Conservation (phyloP, 2,113 vertebrate genomes). For the Elgaria multicarinata region DNA sequence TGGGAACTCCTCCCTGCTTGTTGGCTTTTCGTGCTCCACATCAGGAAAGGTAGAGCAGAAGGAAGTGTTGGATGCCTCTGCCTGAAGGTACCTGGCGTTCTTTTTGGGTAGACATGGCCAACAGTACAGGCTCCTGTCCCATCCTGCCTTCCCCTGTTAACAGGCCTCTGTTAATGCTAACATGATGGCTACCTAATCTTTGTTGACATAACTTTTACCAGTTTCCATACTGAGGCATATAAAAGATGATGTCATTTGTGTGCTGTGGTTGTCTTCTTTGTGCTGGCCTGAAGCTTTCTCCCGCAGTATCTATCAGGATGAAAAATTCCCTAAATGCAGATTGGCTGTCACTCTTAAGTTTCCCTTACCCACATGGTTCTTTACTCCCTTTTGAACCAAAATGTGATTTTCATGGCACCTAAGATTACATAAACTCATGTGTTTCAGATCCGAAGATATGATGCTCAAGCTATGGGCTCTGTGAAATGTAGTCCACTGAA, state of each 20-base stretch:
- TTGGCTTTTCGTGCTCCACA: too few relatives aligned
- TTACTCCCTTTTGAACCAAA: background rate
- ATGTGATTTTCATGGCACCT: background rate
- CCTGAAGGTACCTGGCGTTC: background rate
- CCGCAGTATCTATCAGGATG: background rate
- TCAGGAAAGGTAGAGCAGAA: background rate
- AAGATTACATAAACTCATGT: background rate
- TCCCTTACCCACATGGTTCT: background rate
- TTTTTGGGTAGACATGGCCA: background rate
- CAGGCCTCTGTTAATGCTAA: background rate
- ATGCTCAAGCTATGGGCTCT: background rate
- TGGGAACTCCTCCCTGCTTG: background rate
- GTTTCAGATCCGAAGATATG: background rate
- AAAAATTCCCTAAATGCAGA: constrained; percentile 1
- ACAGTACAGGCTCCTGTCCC: too few relatives aligned
- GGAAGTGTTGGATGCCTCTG: background rate
- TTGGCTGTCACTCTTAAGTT: background rate
- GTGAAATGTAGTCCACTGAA: background rate
- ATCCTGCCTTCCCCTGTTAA: too few relatives aligned
- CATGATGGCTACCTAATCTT: background rate
- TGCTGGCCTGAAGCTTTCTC: background rate
- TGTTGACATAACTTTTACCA: background rate
- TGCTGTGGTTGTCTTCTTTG: background rate
- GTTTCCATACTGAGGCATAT: background rate
- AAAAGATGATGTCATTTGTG: background rate